Evolutionary conservation across 2,113 vertebrate species (phyloP), one percentile per base, ranked within the genome.

Genomic region (Prietella phreatophila): DNA sequence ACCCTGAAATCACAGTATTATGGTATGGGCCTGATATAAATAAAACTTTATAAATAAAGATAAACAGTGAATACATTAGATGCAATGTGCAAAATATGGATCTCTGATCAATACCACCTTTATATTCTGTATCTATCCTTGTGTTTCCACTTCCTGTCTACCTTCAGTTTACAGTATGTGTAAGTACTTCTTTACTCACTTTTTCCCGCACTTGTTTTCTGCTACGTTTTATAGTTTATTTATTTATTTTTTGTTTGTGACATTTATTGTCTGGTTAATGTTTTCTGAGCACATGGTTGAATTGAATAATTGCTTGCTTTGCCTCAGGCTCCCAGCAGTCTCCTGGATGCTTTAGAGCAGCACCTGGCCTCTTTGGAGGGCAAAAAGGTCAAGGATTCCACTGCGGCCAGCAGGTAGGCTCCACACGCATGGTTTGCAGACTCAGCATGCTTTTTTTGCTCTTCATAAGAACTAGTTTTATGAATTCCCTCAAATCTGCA

Each of bases 371-470:
- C 98, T 92, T 96, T 99, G 93, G 98, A 99, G 94, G 98, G 98
- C 92, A 99, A 99, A 92, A 99, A 99, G 95, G 98, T 99, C 88
- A 99, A 99, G 96, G 98, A 99, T 92, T 99, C 97, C 85, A 99
- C 98, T 83, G 97, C 97, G 91, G 97, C 97, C 93, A 99, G 97
- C 98, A 98, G 98, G 98, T 98, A 94, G 78, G 86, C 91, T 85
- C 83, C 22, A 15, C 27, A 61, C 14, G n/a, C 30, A 27, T 75
- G 50, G 6, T 75, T 36, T 73, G 60, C 83, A 30, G 39, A 20
- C 36, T 84, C 83, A 84, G 65, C 63, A 50, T 84, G 61, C 33
- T 42, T 61, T 81, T n/a, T 81, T 81, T 20, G 22, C 56, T 39
- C 80, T 82, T 82, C 20, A 61, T 39, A 27, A 33, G 17, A 61